Evolutionary conservation across 2,888 invertebrate species (phyloP).

Genomic region (Melipona beecheii): DNA sequence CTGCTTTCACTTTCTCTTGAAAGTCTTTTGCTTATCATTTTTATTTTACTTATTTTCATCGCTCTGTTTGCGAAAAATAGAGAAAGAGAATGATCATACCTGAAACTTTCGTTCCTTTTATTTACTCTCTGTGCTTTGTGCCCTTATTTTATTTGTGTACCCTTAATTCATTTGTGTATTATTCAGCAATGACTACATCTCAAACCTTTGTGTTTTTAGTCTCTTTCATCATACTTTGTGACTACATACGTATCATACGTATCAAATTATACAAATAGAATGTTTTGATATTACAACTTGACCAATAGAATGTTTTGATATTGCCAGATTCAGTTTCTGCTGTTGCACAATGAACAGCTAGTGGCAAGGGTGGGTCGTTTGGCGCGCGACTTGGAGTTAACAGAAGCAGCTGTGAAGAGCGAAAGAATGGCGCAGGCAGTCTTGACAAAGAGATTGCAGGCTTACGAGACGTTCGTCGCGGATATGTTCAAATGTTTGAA

Average conservation of each 20-base stretch:
- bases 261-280: background rate
- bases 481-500: conserved; percentile 15
- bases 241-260: too few species aligned
- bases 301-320: background rate
- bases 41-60: background rate
- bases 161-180: too few species aligned
- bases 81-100: background rate
- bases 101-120: background rate
- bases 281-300: background rate
- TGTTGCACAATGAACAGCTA: conserved; percentile 29
- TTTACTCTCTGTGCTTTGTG: background rate
- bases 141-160: background rate
- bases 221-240: too few species aligned
- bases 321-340: conserved; percentile 23
- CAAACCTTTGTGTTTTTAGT: too few species aligned
- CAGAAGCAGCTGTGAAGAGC: conserved; percentile 8
- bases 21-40: background rate
- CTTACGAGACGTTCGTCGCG: conserved; percentile 20
- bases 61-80: background rate
- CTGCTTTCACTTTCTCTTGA: background rate
- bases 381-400: conserved; percentile 20
- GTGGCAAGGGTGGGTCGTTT: conserved; percentile 16
- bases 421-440: conserved; percentile 3
- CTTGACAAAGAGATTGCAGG: conserved; percentile 8
- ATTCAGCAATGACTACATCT: too few species aligned